A percentile compares a stretch with the other conserved stretches of the same genome.
phyloP scores from a whole-genome alignment of 2,113 vertebrate genomes.

The Lampris incognitus region DNA sequence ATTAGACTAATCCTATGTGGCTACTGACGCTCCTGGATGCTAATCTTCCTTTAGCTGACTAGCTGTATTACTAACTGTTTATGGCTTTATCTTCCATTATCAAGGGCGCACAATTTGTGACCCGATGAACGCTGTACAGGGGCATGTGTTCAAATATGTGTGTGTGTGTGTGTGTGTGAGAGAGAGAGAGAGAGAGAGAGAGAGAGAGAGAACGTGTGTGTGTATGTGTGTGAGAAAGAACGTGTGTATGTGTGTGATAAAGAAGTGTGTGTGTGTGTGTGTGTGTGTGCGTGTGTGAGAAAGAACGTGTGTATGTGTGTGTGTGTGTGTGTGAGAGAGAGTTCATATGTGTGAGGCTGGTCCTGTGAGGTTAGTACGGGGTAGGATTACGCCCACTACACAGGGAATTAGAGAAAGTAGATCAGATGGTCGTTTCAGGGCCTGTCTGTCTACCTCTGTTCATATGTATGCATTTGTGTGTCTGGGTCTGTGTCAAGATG shows the following conservation, averaged over 20 bases:
- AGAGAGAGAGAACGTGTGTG: no score
- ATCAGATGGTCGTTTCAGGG: not conserved
- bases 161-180: not conserved
- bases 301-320: no score
- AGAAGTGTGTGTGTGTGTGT: no score
- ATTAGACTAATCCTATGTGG: no score
- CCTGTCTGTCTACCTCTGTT: not conserved
- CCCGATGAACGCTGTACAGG: no score
- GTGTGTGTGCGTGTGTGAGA: no score
- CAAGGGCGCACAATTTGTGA: no score
- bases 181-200: no score
- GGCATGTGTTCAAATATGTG: no score
- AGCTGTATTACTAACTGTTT: not conserved
- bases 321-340: not conserved
- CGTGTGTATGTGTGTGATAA: no score
- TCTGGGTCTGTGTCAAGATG: slow-evolving; percentile 5
- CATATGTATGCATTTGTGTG: not conserved
- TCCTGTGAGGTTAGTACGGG: slow-evolving; percentile 5
- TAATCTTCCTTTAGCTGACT: not conserved
- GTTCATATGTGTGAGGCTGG: not conserved
- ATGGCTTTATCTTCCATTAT: no score
- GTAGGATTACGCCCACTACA: not conserved
- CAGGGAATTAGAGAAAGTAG: slow-evolving; percentile 1
- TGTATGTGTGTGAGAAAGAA: no score
- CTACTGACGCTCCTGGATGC: not conserved